A percentile compares a stretch with the other conserved stretches of the same genome.
These are phyloP conservation scores for Gallinago jamesoni DNA, from an alignment of 2,113 vertebrate genomes.

Conservation along the genomic window DNA sequence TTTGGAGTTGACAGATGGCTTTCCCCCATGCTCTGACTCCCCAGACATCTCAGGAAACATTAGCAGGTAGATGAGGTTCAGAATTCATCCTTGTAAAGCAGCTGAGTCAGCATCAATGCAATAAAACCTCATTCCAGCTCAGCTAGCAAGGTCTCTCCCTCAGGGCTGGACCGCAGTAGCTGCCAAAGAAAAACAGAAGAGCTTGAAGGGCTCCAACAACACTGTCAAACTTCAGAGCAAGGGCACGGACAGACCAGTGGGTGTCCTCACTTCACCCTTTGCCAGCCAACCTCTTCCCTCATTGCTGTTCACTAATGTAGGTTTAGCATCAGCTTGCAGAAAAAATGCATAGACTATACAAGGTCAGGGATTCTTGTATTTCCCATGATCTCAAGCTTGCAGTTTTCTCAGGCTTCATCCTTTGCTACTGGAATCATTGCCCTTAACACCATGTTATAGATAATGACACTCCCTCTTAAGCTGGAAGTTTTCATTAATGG, in stretches of 20 bases:
- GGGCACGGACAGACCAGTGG: neutral
- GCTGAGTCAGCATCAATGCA: slow-evolving; percentile 10
- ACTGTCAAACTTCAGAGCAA: neutral
- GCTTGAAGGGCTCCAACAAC: neutral
- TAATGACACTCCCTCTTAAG: neutral
- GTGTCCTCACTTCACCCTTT: neutral
- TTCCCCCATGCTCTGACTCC: neutral
- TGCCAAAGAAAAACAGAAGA: slow-evolving; percentile 20
- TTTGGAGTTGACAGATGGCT: neutral
- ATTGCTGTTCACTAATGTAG: neutral
- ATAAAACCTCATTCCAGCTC: neutral
- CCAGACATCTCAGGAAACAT: neutral
- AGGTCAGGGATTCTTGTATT: neutral
- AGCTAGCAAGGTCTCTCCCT: slow-evolving; percentile 5
- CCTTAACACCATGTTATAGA: neutral
- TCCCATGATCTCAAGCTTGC: neutral
- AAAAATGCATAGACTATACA: neutral
- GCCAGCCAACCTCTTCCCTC: neutral
- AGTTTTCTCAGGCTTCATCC: neutral
- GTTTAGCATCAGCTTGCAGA: neutral
- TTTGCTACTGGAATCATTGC: neutral
- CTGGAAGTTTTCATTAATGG: neutral
- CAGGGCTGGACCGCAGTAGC: neutral
- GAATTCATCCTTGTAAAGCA: slow-evolving; percentile 2
- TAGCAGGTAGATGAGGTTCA: neutral